Conservation (phyloP, 2,888 invertebrate species). For the Leptarthrus brevirostris region DNA sequence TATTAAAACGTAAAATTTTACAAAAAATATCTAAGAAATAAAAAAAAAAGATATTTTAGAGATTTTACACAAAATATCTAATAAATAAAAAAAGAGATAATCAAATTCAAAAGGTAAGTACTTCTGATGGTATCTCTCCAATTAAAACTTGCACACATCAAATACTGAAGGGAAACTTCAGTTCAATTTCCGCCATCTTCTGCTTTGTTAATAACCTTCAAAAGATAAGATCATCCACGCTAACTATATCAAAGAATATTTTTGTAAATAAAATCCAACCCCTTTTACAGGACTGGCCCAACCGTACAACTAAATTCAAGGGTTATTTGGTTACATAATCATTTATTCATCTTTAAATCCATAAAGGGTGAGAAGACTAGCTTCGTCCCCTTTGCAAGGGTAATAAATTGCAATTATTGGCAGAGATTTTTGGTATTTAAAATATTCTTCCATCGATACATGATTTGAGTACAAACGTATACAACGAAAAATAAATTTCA, state of each 20-base stretch:
- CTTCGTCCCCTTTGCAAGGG: background rate
- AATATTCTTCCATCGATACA: constrained; percentile 2
- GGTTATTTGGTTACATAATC: constrained; percentile 4
- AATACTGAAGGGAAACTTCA: too few relatives aligned
- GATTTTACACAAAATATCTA: too few relatives aligned
- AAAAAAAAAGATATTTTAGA: too few relatives aligned
- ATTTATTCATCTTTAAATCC: constrained; percentile 42
- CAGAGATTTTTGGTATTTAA: constrained; percentile 6
- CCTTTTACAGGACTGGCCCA: background rate
- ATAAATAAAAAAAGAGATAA: too few relatives aligned
- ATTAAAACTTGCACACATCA: too few relatives aligned
- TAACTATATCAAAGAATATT: constrained; percentile 20
- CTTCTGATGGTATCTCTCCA: too few relatives aligned
- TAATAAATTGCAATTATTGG: constrained; percentile 29
- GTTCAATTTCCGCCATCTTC: background rate
- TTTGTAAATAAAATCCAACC: constrained; percentile 6
- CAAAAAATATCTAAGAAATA: too few relatives aligned
- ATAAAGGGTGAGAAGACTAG: constrained; percentile 7
- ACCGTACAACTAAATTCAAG: too few relatives aligned
- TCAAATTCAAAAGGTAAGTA: too few relatives aligned
- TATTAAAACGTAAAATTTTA: too few relatives aligned
- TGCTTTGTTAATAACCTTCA: too few relatives aligned
- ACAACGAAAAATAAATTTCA: constrained; percentile 11
- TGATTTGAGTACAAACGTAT: background rate
- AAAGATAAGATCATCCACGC: constrained; percentile 20